phyloP scores from a whole-genome alignment of 2,113 vertebrate genomes.

The Oceanodroma tethys region DNA sequence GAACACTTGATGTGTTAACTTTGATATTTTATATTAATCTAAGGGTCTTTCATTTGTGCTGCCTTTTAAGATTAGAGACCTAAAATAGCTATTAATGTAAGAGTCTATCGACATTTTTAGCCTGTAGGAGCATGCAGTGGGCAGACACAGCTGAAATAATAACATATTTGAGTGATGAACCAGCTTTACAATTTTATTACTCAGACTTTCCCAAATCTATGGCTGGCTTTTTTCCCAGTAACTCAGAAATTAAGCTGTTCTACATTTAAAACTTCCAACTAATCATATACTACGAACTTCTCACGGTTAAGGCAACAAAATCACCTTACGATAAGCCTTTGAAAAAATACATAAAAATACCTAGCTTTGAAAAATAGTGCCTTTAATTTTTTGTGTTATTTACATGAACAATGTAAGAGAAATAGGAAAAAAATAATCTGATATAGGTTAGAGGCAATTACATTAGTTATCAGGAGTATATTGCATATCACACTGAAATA shows the following conservation, averaged over 20 bases:
- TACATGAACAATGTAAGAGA: not conserved
- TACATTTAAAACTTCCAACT: not conserved
- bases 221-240: not conserved
- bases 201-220: slow-evolving; percentile 19
- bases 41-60: not conserved
- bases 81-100: slow-evolving; percentile 5
- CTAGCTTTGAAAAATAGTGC: not conserved
- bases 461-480: not conserved
- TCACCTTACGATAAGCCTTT: not conserved
- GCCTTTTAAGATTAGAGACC: not conserved
- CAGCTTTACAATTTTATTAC: slow-evolving; percentile 16
- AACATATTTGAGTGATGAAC: not conserved
- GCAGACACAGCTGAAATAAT: slow-evolving; percentile 26
- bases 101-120: slow-evolving; percentile 23
- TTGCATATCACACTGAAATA: not conserved
- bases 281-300: not conserved
- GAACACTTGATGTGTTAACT: not conserved
- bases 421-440: not conserved
- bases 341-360: not conserved
- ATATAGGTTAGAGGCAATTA: not conserved
- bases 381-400: not conserved
- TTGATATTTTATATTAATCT: not conserved
- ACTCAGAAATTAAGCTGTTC: not conserved
- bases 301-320: not conserved
- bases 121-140: not conserved